A percentile compares a stretch with the other conserved stretches of the same genome.
Conservation (phyloP, 2,888 invertebrate species). For the Alviniconcha strummeri region DNA sequence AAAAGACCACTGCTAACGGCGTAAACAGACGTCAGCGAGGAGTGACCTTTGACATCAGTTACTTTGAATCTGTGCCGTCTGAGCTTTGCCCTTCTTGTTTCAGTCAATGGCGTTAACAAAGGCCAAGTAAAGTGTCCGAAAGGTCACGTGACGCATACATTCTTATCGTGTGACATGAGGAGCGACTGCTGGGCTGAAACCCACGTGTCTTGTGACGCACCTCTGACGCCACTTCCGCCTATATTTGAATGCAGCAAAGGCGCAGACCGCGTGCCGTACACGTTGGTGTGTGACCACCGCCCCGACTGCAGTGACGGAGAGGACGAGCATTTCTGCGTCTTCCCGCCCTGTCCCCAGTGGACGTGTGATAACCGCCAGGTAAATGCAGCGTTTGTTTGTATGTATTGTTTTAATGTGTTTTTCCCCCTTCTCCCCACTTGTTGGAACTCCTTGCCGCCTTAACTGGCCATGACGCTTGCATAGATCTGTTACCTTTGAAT, state of each 20-base stretch:
- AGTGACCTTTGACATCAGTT: background rate
- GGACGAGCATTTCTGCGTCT: constrained; percentile 25
- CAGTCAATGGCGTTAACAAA: no score
- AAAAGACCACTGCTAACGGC: no score
- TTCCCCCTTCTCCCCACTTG: no score
- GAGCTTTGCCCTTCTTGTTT: no score
- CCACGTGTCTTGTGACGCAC: background rate
- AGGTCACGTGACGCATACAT: background rate
- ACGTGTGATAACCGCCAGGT: no score
- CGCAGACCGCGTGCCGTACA: constrained; percentile 15
- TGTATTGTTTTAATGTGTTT: no score
- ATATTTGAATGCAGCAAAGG: constrained; percentile 2
- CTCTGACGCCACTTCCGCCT: constrained; percentile 17
- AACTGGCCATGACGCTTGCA: no score
- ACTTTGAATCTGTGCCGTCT: no score
- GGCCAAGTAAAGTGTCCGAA: background rate
- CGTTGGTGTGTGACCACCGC: constrained; percentile 20
- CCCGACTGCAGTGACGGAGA: constrained; percentile 9
- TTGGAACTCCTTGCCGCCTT: no score
- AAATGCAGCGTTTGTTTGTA: no score
- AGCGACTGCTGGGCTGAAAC: constrained; percentile 15
- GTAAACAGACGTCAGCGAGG: background rate
- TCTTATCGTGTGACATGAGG: constrained; percentile 11
- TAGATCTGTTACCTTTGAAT: no score
- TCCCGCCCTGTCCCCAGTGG: background rate